phyloP scores from a whole-genome alignment of 2,888 invertebrate species.

The Melinaea menophilus region DNA sequence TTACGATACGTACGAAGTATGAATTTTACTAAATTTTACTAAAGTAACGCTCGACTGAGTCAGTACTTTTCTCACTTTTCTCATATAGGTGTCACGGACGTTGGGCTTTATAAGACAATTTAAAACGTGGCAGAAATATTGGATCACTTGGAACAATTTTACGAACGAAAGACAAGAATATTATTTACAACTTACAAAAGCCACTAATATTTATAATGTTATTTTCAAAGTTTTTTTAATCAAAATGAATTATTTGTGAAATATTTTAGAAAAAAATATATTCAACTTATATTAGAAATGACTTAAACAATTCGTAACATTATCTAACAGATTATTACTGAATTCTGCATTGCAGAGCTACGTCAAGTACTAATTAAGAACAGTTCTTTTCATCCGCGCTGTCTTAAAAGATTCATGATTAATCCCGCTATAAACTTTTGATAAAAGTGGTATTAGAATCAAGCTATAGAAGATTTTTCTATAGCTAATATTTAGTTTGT shows the following conservation, averaged over 20 bases:
- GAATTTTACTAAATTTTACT: background rate
- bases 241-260: too few relatives aligned
- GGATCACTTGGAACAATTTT: conserved; percentile 8
- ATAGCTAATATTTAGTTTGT: conserved; percentile 7
- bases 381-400: too few relatives aligned
- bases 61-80: background rate
- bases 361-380: too few relatives aligned
- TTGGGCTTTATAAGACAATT: conserved; percentile 26
- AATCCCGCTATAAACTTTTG: background rate
- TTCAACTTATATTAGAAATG: too few relatives aligned
- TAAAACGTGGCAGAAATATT: conserved; percentile 25
- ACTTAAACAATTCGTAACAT: too few relatives aligned
- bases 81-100: background rate
- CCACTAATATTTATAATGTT: too few relatives aligned
- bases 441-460: background rate
- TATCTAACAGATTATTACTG: too few relatives aligned
- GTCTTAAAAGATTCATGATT: background rate
- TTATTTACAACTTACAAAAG: background rate
- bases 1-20: background rate
- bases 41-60: background rate
- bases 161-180: background rate
- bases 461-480: conserved; percentile 1
- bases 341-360: too few relatives aligned
- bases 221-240: too few relatives aligned
- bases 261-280: too few relatives aligned